Evolutionary conservation across 2,888 invertebrate genomes (phyloP).

Genomic region (Bugulina stolonifera): DNA sequence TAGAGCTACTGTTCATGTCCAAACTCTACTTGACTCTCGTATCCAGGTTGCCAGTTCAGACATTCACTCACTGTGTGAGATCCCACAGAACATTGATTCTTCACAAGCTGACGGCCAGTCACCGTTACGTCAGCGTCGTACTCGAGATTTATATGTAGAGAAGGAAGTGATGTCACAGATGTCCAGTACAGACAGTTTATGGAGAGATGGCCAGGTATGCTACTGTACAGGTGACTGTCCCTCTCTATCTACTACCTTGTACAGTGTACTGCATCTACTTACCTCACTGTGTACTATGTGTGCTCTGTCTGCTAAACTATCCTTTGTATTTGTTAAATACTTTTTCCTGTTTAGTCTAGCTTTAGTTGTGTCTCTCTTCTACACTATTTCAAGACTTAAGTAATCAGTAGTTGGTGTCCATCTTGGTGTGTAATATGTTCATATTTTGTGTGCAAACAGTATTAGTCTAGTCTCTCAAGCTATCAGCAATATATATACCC

Average conservation of each 20-base stretch:
- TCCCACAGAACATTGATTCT: too few species aligned
- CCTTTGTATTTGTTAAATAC: background rate
- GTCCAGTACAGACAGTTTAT: conserved; percentile 16
- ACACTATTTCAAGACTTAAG: too few species aligned
- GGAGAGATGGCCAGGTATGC: conserved; percentile 20
- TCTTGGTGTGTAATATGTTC: too few species aligned
- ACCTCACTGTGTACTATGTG: background rate
- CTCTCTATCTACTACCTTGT: background rate
- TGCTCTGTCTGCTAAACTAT: too few species aligned
- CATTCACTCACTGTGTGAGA: too few species aligned
- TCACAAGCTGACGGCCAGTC: background rate
- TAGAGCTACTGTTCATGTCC: too few species aligned
- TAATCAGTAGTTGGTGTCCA: too few species aligned
- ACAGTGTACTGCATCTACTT: background rate
- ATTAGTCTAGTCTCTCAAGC: too few species aligned
- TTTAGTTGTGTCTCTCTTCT: background rate
- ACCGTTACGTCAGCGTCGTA: background rate
- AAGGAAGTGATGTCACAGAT: background rate
- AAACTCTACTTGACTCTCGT: too few species aligned
- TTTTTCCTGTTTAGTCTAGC: background rate
- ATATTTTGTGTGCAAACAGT: too few species aligned
- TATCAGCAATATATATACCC: too few species aligned
- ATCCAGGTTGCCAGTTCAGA: too few species aligned
- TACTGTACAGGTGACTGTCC: conserved; percentile 24
- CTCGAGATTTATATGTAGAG: background rate